Percentiles rank a stretch among this genome's conserved stretches.
These are phyloP conservation scores for Euclidia mi DNA, from an alignment of 2,888 invertebrate genomes.

Conservation along the genomic window DNA sequence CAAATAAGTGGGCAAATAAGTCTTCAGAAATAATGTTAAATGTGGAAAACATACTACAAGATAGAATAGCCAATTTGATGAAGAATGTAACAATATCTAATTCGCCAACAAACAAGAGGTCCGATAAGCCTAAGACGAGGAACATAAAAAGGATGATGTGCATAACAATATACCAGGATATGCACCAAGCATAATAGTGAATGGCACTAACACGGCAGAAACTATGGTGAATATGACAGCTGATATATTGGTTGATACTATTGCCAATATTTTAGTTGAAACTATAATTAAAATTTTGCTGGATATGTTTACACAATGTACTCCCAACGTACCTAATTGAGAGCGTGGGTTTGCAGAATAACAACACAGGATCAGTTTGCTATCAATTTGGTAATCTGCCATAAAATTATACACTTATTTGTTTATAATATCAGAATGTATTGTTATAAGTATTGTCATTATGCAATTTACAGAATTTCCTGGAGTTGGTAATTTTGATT, in stretches of 20 bases:
- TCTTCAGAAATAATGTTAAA: no score
- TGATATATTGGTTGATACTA: conserved; percentile 25
- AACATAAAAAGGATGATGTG: neutral
- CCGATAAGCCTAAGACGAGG: conserved; percentile 33
- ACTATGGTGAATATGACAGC: conserved; percentile 33
- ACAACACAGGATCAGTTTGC: conserved; percentile 64
- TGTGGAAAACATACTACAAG: no score
- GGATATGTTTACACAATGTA: conserved; percentile 22
- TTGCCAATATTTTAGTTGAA: conserved; percentile 36
- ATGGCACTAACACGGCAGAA: conserved; percentile 16
- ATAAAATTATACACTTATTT: no score
- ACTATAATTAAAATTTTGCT: conserved; percentile 32
- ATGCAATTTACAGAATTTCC: conserved; percentile 68
- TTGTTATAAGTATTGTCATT: no score
- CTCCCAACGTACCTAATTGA: conserved; percentile 29
- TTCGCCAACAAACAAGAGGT: conserved; percentile 25
- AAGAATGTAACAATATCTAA: conserved; percentile 27
- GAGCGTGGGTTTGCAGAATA: conserved; percentile 67
- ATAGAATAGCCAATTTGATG: no score
- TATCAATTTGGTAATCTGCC: conserved; percentile 73
- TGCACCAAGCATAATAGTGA: conserved; percentile 38
- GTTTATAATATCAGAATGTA: no score
- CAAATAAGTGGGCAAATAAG: no score
- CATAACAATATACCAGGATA: no score
- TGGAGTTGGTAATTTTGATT: conserved; percentile 72